Base-by-base conservation (phyloP, 2,888 invertebrate genomes). In the Myopa testacea region DNA sequence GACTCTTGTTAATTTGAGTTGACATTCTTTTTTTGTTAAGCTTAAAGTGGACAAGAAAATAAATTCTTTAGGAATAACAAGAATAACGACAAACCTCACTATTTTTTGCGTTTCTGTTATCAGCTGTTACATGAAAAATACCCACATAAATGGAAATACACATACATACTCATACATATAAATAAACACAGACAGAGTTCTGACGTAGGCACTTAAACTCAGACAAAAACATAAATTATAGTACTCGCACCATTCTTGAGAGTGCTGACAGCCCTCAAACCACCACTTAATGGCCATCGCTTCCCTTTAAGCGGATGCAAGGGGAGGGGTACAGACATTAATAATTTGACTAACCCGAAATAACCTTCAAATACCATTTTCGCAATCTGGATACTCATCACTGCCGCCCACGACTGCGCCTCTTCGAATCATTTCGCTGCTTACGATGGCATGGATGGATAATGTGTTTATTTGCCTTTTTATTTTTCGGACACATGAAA, bases 81-180 rank as follows among this genome's bases (percentile, higher is more conserved):
- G 12, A 70, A 40, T 7, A 4, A n/a, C n/a, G n/a, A 45, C 19
- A 68, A 68, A 68, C 8, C 12, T n/a, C n/a, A 12, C 12, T 16
- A 68, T 45, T 68, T 55, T 55, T 37, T 71, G n/a, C 71, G 58
- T 71, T 71, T 71, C 58, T 37, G 58, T 71, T 26, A 26, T 26
- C 26, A 26, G 45, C 45, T 72, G 58, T 72, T 58, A 70, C 26
- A 26, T 37, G 34, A 76, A 40, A n/a, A 68, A 67, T 38, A 34
- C 63, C 65, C 73, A 63, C 58, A 69, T 16, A 68, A 52, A 37
- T 67, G 19, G 67, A 40, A 67, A 73, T 5, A 71, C 69, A 50
- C 55, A 69, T 69, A 37, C 74, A 50, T 19, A 65, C 78, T 80
- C 69, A 78, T 75, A 81, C 69, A 78, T 76, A 78, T 76, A 58